Evolutionary conservation across 2,113 vertebrate genomes (phyloP).

Genomic region (Corythaixoides concolor): DNA sequence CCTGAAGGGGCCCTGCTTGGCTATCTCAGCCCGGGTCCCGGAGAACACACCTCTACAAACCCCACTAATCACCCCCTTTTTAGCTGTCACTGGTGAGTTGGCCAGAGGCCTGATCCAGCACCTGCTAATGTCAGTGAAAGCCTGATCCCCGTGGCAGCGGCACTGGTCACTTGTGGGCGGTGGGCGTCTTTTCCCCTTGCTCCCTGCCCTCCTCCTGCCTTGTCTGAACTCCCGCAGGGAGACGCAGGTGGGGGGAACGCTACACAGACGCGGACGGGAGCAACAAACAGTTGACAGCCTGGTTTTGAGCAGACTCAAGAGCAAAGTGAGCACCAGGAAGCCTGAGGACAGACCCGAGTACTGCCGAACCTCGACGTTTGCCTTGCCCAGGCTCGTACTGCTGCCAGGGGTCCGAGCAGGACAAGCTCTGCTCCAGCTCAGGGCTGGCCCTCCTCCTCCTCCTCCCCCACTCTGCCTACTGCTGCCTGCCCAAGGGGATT

Average conservation of each 20-base stretch:
- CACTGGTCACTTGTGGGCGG: fast-evolving
- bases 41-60: not conserved
- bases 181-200: not conserved
- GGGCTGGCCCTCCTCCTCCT: not conserved
- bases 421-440: not conserved
- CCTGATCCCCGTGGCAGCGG: not conserved
- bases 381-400: fast-evolving
- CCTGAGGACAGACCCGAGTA: not conserved
- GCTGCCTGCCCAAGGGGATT: not conserved
- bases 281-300: not conserved
- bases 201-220: not conserved
- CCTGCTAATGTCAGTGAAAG: not conserved
- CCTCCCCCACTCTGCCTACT: not conserved
- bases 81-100: fast-evolving
- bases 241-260: not conserved
- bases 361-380: fast-evolving
- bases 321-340: fast-evolving
- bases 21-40: not conserved
- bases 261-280: fast-evolving
- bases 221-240: not conserved
- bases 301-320: fast-evolving
- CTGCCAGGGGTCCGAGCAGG: not conserved
- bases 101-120: not conserved
- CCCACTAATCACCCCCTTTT: not conserved
- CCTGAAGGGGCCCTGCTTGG: not conserved